phyloP scores from a whole-genome alignment of 2,888 invertebrate species.

The Eilema griseolum region DNA sequence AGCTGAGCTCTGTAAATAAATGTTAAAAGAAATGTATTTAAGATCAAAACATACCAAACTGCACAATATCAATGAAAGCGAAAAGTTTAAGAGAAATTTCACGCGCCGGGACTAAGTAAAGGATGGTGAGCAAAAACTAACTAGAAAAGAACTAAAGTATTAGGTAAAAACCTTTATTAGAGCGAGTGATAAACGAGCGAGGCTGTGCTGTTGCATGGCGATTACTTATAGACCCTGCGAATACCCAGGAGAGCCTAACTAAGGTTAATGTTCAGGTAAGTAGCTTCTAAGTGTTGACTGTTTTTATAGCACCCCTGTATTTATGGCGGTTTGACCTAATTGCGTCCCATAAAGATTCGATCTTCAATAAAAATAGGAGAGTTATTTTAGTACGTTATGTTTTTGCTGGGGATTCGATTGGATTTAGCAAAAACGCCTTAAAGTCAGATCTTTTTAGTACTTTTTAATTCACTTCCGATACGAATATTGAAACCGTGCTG shows the following conservation, averaged over 20 bases:
- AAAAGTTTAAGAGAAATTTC: conserved; percentile 39
- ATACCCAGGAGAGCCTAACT: conserved; percentile 50
- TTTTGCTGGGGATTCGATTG: conserved; percentile 7
- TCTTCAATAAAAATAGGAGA: conserved; percentile 15
- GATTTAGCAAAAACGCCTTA: background rate
- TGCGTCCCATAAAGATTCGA: conserved; percentile 24
- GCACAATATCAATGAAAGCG: conserved; percentile 37
- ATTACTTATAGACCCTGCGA: conserved; percentile 57
- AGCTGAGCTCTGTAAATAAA: too few species aligned
- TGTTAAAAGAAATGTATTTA: too few species aligned
- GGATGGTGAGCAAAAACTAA: conserved; percentile 56
- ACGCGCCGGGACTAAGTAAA: conserved; percentile 55
- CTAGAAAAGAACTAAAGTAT: conserved; percentile 65
- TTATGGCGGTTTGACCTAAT: conserved; percentile 41
- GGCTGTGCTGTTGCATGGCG: conserved; percentile 63
- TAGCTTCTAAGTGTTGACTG: conserved; percentile 42
- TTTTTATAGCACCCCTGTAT: conserved; percentile 40
- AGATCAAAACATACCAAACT: background rate
- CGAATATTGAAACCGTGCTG: conserved; percentile 6
- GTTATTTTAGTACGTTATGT: conserved; percentile 1
- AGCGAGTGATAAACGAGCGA: conserved; percentile 67
- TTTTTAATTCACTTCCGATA: conserved; percentile 15
- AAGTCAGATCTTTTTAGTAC: background rate
- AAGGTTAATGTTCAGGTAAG: conserved; percentile 36
- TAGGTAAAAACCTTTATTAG: conserved; percentile 72